Percentiles rank a stretch among this genome's conserved stretches.
Evolutionary conservation across 1,140 invertebrate species (phyloP).

Genomic region (Drosophila lini): DNA sequence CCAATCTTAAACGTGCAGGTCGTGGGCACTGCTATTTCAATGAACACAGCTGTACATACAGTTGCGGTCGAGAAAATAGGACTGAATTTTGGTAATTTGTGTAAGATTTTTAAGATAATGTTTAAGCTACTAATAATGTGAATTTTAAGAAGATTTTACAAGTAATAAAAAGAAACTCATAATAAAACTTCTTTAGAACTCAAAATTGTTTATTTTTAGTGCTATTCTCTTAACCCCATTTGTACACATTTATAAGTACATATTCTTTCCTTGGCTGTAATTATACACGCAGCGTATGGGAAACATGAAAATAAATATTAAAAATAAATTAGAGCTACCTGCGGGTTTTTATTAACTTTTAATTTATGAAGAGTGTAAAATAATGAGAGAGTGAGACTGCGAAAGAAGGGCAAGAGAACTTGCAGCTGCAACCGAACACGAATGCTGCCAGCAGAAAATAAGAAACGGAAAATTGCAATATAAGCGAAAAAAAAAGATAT

Average conservation of each 20-base stretch:
- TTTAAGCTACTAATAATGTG: too few species aligned
- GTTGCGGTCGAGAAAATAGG: background rate
- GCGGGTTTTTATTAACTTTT: slow-evolving; percentile 76
- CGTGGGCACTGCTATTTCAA: too few species aligned
- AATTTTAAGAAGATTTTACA: background rate
- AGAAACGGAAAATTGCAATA: slow-evolving; percentile 43
- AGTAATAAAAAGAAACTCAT: background rate
- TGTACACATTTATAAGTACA: background rate
- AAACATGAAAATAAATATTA: slow-evolving; percentile 75
- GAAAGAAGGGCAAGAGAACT: slow-evolving; percentile 9
- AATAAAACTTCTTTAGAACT: too few species aligned
- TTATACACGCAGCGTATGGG: slow-evolving; percentile 57
- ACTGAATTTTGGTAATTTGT: too few species aligned
- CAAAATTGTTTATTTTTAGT: background rate
- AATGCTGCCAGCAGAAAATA: slow-evolving; percentile 27
- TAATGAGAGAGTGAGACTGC: slow-evolving; percentile 25
- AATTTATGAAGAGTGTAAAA: slow-evolving; percentile 73
- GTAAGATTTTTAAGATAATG: background rate
- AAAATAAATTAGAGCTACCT: slow-evolving; percentile 79
- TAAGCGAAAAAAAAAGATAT: slow-evolving; percentile 42
- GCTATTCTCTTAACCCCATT: background rate
- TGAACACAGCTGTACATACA: too few species aligned
- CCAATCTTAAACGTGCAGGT: too few species aligned
- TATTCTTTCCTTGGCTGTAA: slow-evolving; percentile 39
- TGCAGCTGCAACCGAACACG: slow-evolving; percentile 40